Base-by-base conservation (phyloP, 2,888 invertebrate genomes). In the Trichogramma evanescens region DNA sequence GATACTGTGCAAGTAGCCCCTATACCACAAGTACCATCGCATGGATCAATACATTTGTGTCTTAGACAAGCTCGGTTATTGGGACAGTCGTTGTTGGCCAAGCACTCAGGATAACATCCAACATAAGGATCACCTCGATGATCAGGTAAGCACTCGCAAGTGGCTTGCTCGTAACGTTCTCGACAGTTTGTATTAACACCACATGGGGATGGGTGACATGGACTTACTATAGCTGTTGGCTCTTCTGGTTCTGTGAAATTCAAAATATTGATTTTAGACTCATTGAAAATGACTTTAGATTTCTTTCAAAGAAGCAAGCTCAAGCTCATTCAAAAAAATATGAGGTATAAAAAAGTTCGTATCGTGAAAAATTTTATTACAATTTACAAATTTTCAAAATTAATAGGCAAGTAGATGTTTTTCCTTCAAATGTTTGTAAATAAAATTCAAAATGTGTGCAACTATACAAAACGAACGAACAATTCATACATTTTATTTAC, bases 1-100 rank as follows among this genome's bases (percentile, higher is more conserved):
- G 85, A 82, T 5, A 89, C 83, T 26, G 88, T 86, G 78, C 86
- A 84, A 67, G 84, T 79, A 5, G 91, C 86, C 71, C 86, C 87
- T 46, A 83, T 79, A 46, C 91, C 93, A 71, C 93, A 93, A 50
- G 88, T 84, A 49, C 89, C 91, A 54, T 84, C 82, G 68, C 91
- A 89, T 54, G 89, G 88, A 74, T 89, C 85, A 72, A 82, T 81
- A 71, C 89, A 89, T 76, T 84, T 86, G 61, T 84, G 85, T 66
- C 82, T 82, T 40, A 87, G 81, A 71, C 89, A 89, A 5, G 87
- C 84, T 66, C 82, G 81, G 66, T 86, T 83, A 69, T 83, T 82
- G 3, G 84, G 78, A 73, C 89, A 89, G 67, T 88, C 87, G 1
- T 84, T 84, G 73, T 87, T 91, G 13, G 86, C 81, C 26, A 89